Base-by-base conservation (phyloP, 2,797 vertebrate species). In the Onychomys leucogaster region DNA sequence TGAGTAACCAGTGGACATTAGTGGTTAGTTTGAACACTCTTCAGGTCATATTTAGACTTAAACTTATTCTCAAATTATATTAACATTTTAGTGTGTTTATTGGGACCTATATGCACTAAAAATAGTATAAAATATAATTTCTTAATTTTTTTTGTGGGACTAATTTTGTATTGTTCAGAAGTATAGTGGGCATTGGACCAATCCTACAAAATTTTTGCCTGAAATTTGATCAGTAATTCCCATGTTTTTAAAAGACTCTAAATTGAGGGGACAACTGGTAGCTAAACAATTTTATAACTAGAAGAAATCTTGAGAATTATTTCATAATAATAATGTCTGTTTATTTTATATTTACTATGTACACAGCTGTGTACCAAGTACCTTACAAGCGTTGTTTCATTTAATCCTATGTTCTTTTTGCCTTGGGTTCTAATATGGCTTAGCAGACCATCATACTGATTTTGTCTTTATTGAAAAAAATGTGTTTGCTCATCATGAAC, bases 151-250 rank as follows among this genome's bases (percentile, higher is more conserved):
- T 90, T 25, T 0, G 37, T 92, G 65, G 43, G 21, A 92, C 37
- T 90, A 86, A 83, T 71, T 97, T 69, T 80, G 91, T 25, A 94
- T 91, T 93, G 94, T 85, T 89, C 27, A 91, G 67, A 82, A 73
- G 46, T 67, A 69, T 82, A 73, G 87, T 91, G 52, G 85, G 82
- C 63, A 94, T 55, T 76, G 41, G 17, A 32, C 55, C 90, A 97
- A 89, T 1, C 9, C 67, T 92, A 92, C 86, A 95, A 90, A 89
- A 96, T 73, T 92, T 95, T 94, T 96, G 84, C 85, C 91, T 96
- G 80, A 97, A 95, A 97, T 95, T 95, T 95, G 96, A 69, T 94
- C 67, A 94, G 52, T 86, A 89, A 67, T 88, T 96, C 61, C 32
- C 49, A 88, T 86, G 95, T 91, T 97, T 80, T 41, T 57, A 80